phyloP scores from a whole-genome alignment of 2,888 invertebrate species.

The Drosophila emarginata region DNA sequence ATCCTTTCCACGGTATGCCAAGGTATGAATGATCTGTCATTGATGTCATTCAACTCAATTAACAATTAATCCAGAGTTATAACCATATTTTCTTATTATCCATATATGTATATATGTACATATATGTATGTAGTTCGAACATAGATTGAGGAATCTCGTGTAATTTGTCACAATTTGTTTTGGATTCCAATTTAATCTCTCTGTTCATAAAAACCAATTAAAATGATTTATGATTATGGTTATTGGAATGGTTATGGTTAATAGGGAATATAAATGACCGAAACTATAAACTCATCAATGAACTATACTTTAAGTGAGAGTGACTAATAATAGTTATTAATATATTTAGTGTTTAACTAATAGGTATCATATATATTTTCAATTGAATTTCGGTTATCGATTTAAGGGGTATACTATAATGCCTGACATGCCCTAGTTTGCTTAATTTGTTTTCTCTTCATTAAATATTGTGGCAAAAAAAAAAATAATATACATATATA shows the following conservation, averaged over 20 bases:
- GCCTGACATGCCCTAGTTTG: neutral
- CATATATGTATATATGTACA: neutral
- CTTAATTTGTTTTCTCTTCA: slow-evolving; percentile 26
- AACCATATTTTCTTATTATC: neutral
- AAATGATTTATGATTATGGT: neutral
- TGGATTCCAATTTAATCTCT: slow-evolving; percentile 20
- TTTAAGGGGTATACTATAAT: neutral
- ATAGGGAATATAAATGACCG: neutral
- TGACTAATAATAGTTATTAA: no score
- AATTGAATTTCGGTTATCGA: neutral
- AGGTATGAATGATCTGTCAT: neutral
- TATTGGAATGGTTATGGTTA: neutral
- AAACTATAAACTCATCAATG: neutral
- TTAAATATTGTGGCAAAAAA: slow-evolving; percentile 50
- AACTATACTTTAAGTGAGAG: no score
- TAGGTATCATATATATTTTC: no score
- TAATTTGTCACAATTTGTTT: slow-evolving; percentile 39
- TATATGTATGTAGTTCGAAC: neutral
- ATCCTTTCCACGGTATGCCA: slow-evolving; percentile 67
- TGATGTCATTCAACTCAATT: neutral
- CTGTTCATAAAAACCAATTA: slow-evolving; percentile 21
- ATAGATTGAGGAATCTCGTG: slow-evolving; percentile 3
- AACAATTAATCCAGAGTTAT: neutral
- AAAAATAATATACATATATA: neutral
- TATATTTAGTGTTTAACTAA: no score